Evolutionary conservation across 2,888 invertebrate genomes (phyloP).

Genomic region (Spisula solida): DNA sequence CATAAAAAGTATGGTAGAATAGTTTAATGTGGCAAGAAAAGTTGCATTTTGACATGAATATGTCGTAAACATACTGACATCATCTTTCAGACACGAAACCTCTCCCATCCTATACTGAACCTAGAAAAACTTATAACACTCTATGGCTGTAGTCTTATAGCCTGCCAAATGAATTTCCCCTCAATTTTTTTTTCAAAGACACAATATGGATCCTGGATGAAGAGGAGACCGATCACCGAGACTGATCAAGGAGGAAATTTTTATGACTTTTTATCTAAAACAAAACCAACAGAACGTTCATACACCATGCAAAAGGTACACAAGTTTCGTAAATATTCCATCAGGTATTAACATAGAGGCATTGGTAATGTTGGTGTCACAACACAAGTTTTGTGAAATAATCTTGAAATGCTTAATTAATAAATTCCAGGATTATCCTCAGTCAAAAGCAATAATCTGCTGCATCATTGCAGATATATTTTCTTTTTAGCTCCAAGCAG

Average conservation of each 20-base stretch:
- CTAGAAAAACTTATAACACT: not conserved
- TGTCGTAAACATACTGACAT: not conserved
- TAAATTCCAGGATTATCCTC: no score
- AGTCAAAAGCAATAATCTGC: no score
- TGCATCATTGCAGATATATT: no score
- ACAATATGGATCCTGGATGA: no score
- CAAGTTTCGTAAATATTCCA: not conserved
- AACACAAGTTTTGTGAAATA: not conserved
- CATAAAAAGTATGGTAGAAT: not conserved
- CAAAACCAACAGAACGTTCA: not conserved
- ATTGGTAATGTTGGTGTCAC: not conserved
- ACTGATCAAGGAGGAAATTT: no score
- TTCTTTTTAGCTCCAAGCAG: no score
- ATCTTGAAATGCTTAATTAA: not conserved
- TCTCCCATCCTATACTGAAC: no score
- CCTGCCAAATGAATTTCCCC: not conserved
- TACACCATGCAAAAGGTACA: not conserved
- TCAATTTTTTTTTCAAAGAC: no score
- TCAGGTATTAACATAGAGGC: not conserved
- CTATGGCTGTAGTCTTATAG: not conserved
- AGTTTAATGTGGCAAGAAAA: not conserved
- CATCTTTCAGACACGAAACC: not conserved
- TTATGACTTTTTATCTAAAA: not conserved
- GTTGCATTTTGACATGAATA: slow-evolving; percentile 3
- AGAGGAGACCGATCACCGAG: no score